Conservation (phyloP, 2,888 invertebrate genomes). For the Diaphora mendica region DNA sequence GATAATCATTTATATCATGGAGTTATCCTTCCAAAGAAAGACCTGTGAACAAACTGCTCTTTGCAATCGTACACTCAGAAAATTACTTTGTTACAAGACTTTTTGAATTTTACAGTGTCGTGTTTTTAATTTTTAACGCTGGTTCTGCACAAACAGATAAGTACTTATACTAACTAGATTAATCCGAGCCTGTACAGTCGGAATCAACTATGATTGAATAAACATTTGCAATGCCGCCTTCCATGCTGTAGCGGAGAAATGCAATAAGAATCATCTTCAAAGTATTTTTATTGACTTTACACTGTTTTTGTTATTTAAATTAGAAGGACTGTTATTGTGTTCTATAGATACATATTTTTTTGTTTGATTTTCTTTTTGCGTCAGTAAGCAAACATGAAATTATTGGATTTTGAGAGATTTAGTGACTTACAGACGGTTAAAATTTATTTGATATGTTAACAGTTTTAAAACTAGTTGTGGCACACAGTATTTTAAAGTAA, state of each 20-base stretch:
- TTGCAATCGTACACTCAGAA: neutral
- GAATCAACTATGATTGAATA: neutral
- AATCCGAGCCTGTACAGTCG: neutral
- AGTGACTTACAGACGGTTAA: no score
- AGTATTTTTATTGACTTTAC: neutral
- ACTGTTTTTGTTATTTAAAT: neutral
- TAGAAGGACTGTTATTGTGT: neutral
- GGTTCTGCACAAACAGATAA: neutral
- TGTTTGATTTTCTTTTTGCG: no score
- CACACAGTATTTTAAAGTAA: no score
- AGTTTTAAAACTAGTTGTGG: no score
- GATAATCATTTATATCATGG: neutral
- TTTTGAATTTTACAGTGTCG: neutral
- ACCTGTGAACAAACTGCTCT: neutral
- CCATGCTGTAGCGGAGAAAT: neutral
- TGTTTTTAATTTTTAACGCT: neutral
- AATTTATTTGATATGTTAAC: no score
- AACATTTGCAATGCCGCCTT: neutral
- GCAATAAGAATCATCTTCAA: neutral
- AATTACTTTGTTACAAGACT: neutral
- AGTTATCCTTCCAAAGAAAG: neutral
- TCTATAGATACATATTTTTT: no score
- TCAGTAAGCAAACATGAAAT: no score
- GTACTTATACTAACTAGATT: neutral
- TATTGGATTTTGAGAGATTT: no score